Percentiles rank a stretch among this genome's conserved stretches.
phyloP scores from a whole-genome alignment of 92 coral and sea anemone genomes.

The Phenganax stokvisi region DNA sequence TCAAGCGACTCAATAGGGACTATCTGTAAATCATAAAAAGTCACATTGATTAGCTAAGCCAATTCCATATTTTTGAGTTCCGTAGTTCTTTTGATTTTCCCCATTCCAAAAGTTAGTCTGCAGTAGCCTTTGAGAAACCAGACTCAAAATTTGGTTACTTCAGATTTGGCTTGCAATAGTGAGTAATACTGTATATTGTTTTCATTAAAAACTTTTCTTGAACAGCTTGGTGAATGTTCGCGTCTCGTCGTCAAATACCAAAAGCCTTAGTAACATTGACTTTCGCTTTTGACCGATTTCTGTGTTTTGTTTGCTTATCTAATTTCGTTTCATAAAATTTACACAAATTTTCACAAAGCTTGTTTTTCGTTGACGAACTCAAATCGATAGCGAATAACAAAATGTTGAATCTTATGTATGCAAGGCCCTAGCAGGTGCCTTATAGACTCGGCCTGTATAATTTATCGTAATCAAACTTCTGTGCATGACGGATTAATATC shows the following conservation, averaged over 20 bases:
- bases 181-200: background rate
- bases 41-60: too few relatives aligned
- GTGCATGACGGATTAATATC: background rate
- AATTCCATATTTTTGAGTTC: too few relatives aligned
- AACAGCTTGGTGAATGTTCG: background rate
- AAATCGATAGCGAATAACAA: background rate
- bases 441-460: background rate
- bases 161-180: too few relatives aligned
- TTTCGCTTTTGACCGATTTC: constrained; percentile 16
- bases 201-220: background rate
- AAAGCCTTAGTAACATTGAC: constrained; percentile 2
- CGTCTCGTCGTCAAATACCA: background rate
- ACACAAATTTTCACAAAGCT: background rate
- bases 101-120: too few relatives aligned
- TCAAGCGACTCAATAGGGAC: too few relatives aligned
- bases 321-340: background rate
- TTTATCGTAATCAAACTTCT: constrained; percentile 1
- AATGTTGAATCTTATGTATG: background rate
- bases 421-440: constrained; percentile 11
- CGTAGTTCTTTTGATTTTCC: too few relatives aligned
- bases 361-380: background rate
- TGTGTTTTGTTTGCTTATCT: background rate
- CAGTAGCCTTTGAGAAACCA: too few relatives aligned
- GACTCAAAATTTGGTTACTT: too few relatives aligned
- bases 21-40: too few relatives aligned